Evolutionary conservation across 2,113 vertebrate species (phyloP), one percentile per base, ranked within the genome.

Genomic region (Bungarus multicinctus): DNA sequence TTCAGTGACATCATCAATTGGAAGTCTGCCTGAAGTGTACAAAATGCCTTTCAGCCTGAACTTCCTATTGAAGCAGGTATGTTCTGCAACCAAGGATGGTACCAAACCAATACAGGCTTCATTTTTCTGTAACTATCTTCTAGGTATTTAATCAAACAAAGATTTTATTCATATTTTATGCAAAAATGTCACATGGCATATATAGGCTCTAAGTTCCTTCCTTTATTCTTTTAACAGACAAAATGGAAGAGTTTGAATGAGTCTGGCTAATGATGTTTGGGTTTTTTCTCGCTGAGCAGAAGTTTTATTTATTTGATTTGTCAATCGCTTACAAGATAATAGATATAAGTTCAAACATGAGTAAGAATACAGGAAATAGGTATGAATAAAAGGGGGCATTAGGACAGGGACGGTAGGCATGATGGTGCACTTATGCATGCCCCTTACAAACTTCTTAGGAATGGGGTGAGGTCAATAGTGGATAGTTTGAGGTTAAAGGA

Each of bases 101-200:
- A 93, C 90, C 94, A 95, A 94, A 93, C 88, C 90, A 95, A 95
- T 87, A 50, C 88, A 60, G 30, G 22, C 2, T 58, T 20, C 3
- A 43, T 85, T 43, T 85, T 55, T 85, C 22, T 53, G 45, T 85
- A 30, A 55, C 39, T 6, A 9, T 34, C 30, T 25, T 27, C 45
- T 47, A 64, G 18, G 12, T 39, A n/a, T 89, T 34, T 45, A 34
- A 34, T 50, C 39, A 86, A 89, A 55, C 60, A 89, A 86, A 20
- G 10, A 20, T 89, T 47, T 50, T 55, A 88, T 95, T 91, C 90
- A 1, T 90, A 90, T 94, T 96, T 93, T 92, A 95, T 91, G 87
- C 89, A 93, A 91, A 95, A 53, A 87, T 95, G 96, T 95, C 96
- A 88, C 58, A 91, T 93, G 92, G 94, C 88, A 60, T 94, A 94